Evolutionary conservation across 2,113 vertebrate genomes (phyloP).

Genomic region (Apistogramma diplotaenia): DNA sequence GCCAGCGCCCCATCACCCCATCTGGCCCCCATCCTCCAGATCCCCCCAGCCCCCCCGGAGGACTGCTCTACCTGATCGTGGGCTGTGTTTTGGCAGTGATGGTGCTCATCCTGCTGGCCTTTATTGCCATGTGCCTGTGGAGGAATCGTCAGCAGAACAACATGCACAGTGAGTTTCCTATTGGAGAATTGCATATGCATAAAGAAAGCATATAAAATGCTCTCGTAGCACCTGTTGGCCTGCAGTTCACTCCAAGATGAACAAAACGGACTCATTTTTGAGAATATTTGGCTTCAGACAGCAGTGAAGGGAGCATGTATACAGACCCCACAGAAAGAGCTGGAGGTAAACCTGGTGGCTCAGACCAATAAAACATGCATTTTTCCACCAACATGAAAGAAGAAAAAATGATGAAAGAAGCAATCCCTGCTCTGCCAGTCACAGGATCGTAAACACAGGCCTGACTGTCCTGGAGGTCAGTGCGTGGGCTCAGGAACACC

Average conservation of each 20-base stretch:
- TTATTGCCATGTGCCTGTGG: conserved; percentile 96
- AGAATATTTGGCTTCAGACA: not conserved
- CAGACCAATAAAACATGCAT: too few species aligned
- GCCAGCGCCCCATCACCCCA: conserved; percentile 81
- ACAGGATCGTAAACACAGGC: too few species aligned
- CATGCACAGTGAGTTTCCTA: conserved; percentile 87
- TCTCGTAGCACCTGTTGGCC: not conserved
- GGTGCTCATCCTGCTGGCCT: conserved; percentile 92
- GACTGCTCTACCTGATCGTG: conserved; percentile 90
- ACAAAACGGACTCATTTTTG: conserved; percentile 1
- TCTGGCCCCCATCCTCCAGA: conserved; percentile 72
- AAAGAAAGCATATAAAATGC: not conserved
- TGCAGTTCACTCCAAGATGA: not conserved
- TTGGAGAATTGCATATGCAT: not conserved
- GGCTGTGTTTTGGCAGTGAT: conserved; percentile 90
- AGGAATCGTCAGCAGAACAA: conserved; percentile 89
- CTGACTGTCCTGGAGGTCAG: not conserved
- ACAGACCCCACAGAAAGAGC: conserved; percentile 31
- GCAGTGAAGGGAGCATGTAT: too few species aligned
- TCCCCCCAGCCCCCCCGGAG: conserved; percentile 70
- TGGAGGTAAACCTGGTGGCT: too few species aligned
- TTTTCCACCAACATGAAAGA: too few species aligned
- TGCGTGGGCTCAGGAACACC: not conserved
- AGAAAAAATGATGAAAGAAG: too few species aligned
- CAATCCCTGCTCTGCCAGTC: too few species aligned